Evolutionary conservation across 2,797 vertebrate genomes (phyloP).

Genomic region (Gephyroberyx darwinii): DNA sequence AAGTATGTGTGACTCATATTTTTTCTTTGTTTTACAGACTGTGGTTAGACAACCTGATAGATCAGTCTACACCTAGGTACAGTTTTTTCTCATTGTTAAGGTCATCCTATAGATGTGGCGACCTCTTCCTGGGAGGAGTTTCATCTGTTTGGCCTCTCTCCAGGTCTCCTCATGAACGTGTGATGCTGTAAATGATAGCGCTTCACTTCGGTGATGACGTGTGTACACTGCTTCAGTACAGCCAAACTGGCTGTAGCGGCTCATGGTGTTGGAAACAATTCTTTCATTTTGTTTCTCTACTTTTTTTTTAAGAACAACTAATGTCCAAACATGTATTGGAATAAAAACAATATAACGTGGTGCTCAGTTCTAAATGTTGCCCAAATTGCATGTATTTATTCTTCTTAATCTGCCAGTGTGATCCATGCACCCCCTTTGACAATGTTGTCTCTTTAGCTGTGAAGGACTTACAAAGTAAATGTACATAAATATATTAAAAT

Average conservation of each 20-base stretch:
- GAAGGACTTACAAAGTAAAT: conserved; percentile 35
- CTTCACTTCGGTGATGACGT: conserved; percentile 6
- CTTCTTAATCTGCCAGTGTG: no score
- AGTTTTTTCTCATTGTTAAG: no score
- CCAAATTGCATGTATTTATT: no score
- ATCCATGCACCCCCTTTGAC: no score
- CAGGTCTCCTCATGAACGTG: conserved; percentile 41
- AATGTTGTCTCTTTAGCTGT: neutral
- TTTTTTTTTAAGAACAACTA: neutral
- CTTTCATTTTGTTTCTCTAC: neutral
- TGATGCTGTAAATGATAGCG: conserved; percentile 13
- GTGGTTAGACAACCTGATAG: neutral
- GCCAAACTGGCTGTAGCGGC: conserved; percentile 2
- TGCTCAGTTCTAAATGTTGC: no score
- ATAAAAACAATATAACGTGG: no score
- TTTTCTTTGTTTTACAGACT: conserved; percentile 5
- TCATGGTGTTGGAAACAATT: conserved; percentile 6
- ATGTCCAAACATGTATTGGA: no score
- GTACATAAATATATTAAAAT: conserved; percentile 50
- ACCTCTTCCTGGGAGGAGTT: neutral
- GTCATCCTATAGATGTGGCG: neutral
- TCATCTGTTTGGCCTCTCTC: neutral
- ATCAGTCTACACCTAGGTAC: neutral
- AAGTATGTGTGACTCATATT: neutral
- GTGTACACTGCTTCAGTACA: conserved; percentile 9